Conservation (phyloP, 2,113 vertebrate species). For the Ciconia maguari region DNA sequence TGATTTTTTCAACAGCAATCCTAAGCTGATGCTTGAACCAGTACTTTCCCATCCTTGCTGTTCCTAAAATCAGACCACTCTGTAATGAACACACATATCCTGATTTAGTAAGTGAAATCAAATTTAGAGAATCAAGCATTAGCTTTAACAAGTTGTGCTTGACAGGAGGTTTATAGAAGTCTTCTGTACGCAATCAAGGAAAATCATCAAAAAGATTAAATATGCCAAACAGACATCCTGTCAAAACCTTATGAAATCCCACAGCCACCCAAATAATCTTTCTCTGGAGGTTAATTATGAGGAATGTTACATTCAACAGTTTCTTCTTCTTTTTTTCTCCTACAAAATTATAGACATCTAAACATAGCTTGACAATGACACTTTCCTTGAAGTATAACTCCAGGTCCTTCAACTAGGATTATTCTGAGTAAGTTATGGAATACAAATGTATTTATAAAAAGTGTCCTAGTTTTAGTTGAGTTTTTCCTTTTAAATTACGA, state of each 20-base stretch:
- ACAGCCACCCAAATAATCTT: not conserved
- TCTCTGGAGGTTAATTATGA: not conserved
- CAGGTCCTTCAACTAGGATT: not conserved
- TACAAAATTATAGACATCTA: not conserved
- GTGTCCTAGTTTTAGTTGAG: not conserved
- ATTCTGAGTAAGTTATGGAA: not conserved
- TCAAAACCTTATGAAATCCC: not conserved
- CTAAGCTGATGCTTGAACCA: not conserved
- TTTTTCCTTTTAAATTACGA: not conserved
- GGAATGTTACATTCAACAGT: not conserved
- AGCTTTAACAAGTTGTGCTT: not conserved
- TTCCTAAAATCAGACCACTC: not conserved
- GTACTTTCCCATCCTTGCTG: not conserved
- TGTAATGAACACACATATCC: not conserved
- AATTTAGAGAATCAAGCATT: not conserved
- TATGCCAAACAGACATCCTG: not conserved
- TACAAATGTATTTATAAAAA: not conserved
- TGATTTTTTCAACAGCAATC: not conserved
- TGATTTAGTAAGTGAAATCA: not conserved
- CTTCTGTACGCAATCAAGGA: not conserved
- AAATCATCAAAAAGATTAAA: not conserved
- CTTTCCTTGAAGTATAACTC: not conserved
- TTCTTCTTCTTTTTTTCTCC: not conserved
- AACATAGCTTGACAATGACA: not conserved
- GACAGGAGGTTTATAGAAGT: not conserved